Evolutionary conservation across 1,140 invertebrate species (phyloP).

Genomic region (Andricus grossulariae): DNA sequence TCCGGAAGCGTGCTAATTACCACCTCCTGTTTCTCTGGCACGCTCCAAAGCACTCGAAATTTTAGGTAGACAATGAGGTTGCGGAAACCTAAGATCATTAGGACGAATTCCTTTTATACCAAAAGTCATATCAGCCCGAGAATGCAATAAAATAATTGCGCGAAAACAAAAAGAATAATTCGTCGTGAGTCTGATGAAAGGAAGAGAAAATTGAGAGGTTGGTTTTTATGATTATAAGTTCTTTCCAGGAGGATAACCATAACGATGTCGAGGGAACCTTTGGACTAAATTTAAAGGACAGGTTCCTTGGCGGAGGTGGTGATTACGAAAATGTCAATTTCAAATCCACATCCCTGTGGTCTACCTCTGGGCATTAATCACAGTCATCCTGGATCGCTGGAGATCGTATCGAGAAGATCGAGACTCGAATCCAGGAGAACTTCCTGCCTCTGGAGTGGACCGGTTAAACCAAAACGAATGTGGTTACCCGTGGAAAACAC

Average conservation of each 20-base stretch:
- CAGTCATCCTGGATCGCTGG: constrained; percentile 22
- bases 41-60: constrained; percentile 1
- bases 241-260: not conserved
- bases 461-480: constrained; percentile 20
- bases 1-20: constrained; percentile 30
- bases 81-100: constrained; percentile 9
- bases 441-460: constrained; percentile 27
- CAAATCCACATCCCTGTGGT: constrained; percentile 26
- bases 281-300: constrained; percentile 3
- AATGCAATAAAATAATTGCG: constrained; percentile 10
- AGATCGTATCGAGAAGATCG: constrained; percentile 13
- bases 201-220: constrained; percentile 20
- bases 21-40: constrained; percentile 24
- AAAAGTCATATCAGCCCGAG: constrained; percentile 2
- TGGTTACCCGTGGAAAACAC: constrained; percentile 23
- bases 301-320: constrained; percentile 5
- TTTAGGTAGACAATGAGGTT: constrained; percentile 18
- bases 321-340: constrained; percentile 31
- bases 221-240: not conserved
- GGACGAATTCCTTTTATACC: constrained; percentile 12
- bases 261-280: not conserved
- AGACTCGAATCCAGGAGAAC: not conserved
- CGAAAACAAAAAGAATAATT: not conserved
- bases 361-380: constrained; percentile 16
- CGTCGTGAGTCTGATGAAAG: constrained; percentile 7